These are phyloP conservation scores for Microchirus variegatus DNA, from an alignment of 2,797 vertebrate genomes.

Conservation along the genomic window DNA sequence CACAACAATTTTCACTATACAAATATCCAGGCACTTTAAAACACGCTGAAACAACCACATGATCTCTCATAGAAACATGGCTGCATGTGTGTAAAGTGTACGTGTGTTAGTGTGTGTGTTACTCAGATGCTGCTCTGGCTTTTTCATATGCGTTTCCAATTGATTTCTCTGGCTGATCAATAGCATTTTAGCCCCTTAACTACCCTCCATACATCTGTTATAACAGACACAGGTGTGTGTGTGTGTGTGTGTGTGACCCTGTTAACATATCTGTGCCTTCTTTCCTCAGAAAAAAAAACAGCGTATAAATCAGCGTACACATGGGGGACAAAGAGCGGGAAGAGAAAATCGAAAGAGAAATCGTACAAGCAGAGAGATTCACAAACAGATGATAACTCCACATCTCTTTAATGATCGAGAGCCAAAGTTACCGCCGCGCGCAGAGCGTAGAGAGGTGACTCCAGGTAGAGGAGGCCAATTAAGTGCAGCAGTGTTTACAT, in stretches of 20 bases:
- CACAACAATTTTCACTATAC: too few species aligned
- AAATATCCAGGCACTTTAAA: too few species aligned
- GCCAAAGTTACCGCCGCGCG: conserved; percentile 35
- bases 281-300: conserved; percentile 22
- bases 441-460: conserved; percentile 83
- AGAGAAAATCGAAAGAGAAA: conserved; percentile 47
- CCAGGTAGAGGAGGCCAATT: conserved; percentile 89
- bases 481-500: conserved; percentile 94
- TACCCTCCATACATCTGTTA: conserved; percentile 65
- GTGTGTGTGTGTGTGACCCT: neutral
- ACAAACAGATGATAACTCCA: conserved; percentile 51
- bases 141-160: conserved; percentile 45
- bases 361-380: conserved; percentile 35
- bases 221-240: conserved; percentile 43
- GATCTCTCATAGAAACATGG: conserved; percentile 4
- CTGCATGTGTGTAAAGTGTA: neutral
- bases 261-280: conserved; percentile 21
- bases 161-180: conserved; percentile 74
- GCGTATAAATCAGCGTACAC: conserved; percentile 41
- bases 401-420: conserved; percentile 57
- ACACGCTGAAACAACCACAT: too few species aligned
- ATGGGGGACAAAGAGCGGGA: conserved; percentile 17
- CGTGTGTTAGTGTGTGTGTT: conserved; percentile 15
- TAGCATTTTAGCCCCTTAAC: conserved; percentile 76
- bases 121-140: conserved; percentile 28